phyloP scores from a whole-genome alignment of 2,113 vertebrate species.

The Apodemus speciosus region DNA sequence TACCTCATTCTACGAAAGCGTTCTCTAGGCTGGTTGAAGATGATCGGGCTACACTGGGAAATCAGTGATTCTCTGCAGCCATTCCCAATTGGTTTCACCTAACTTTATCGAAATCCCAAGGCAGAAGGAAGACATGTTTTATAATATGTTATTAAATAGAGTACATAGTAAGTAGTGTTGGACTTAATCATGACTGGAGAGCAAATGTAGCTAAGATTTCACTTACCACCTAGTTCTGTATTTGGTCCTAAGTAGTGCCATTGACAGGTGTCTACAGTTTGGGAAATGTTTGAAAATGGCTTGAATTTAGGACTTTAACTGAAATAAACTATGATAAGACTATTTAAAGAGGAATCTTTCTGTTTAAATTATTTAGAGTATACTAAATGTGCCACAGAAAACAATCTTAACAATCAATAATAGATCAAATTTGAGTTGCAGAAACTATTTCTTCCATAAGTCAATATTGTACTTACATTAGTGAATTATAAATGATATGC shows the following conservation, averaged over 20 bases:
- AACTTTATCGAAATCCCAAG: not conserved
- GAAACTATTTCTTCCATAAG: not conserved
- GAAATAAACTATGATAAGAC: not conserved
- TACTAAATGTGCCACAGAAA: not conserved
- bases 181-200: not conserved
- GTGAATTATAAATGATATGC: conserved; percentile 25
- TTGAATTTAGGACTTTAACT: conserved; percentile 17
- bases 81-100: not conserved
- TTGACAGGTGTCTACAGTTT: not conserved
- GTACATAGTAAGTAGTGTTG: not conserved
- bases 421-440: conserved; percentile 42
- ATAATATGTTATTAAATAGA: not conserved
- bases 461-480: not conserved
- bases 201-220: not conserved
- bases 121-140: not conserved
- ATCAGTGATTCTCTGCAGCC: rapidly evolving
- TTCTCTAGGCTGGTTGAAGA: not conserved
- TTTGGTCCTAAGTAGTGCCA: not conserved
- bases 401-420: conserved; percentile 44
- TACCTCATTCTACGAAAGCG: not conserved
- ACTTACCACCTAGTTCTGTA: not conserved
- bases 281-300: not conserved
- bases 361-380: conserved; percentile 46
- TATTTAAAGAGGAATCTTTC: not conserved
- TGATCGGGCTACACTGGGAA: not conserved